Base-by-base conservation (phyloP, 2,113 vertebrate genomes). In the Tragelaphus buxtoni region DNA sequence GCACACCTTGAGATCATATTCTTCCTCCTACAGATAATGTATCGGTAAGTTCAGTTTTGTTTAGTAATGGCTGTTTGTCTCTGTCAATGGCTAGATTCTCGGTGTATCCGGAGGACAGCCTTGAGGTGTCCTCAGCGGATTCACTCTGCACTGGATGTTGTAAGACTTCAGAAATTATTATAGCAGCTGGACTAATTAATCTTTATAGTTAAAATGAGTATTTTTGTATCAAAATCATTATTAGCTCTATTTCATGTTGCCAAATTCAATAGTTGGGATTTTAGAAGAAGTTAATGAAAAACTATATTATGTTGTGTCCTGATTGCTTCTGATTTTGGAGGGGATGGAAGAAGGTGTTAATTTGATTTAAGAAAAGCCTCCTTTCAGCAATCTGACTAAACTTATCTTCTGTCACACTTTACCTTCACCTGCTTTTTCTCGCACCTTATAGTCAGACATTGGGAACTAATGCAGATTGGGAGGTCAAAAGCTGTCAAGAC, bases 1-100 rank as follows among this genome's bases (percentile, higher is more conserved):
- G 5, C 89, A 96, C 65, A 85, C 5, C 88, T 89, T 61, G 63
- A 47, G 82, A 85, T 47, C 88, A 24, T 45, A 16, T 56, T 85
- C 88, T 79, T 89, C 82, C 69, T 94, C 81, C 69, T 7, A 10
- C 17, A 18, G 61, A 97, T n/a, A 51, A 98, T 97, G 97, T 91
- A 87, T 89, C 90, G 96, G 98, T 98, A 94, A 98, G 96, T 97
- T 86, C 69, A 74, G 30, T 92, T 95, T 92, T 90, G 16, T 86
- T 97, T 94, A 55, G 18, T 93, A 22, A 63, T 9, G 63, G 20
- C 32, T 56, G 30, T 86, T 95, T 92, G 63, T 77, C n/a, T 35
- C 61, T 80, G 51, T 58, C 55, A 28, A 39, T 88, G 53, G 8
- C 32, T 83, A 47, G 42, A 72, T 49, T 65, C 24, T 8, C 3